Conservation (phyloP, 1,140 invertebrate species). For the Archegozetes longisetosus region DNA sequence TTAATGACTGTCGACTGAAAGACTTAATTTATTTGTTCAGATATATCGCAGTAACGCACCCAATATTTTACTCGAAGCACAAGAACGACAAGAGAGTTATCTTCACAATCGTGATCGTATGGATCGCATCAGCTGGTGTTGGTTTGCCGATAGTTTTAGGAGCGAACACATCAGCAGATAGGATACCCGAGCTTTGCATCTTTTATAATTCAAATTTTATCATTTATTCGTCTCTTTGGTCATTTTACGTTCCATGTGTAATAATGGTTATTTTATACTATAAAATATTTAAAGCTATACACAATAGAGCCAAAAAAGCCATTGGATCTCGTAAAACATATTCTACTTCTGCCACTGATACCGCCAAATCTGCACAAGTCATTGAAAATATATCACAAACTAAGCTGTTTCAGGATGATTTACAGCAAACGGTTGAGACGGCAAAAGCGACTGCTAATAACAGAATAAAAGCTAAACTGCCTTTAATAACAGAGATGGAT, state of each 20-base stretch:
- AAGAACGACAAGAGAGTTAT: constrained; percentile 89
- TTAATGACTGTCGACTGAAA: too few species aligned
- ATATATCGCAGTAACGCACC: constrained; percentile 96
- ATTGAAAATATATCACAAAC: constrained; percentile 14
- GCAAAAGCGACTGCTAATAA: background rate
- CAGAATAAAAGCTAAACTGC: background rate
- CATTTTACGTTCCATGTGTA: constrained; percentile 97
- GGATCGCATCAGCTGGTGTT: constrained; percentile 87
- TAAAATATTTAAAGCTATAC: constrained; percentile 84
- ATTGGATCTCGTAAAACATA: constrained; percentile 1
- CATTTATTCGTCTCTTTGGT: constrained; percentile 89
- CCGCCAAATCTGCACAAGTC: background rate
- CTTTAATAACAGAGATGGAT: constrained; percentile 1
- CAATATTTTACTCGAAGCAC: constrained; percentile 97
- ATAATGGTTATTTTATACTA: constrained; percentile 98
- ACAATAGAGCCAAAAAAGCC: constrained; percentile 62
- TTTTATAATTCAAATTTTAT: constrained; percentile 98
- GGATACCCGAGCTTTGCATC: constrained; percentile 41
- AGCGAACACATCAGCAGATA: constrained; percentile 18
- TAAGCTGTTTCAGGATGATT: background rate
- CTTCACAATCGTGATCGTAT: constrained; percentile 87
- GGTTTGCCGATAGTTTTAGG: constrained; percentile 89
- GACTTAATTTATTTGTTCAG: too few species aligned
- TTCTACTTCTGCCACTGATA: background rate
- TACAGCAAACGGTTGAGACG: background rate